phyloP scores from a whole-genome alignment of 2,113 vertebrate genomes.

The Edolisoma coerulescens region DNA sequence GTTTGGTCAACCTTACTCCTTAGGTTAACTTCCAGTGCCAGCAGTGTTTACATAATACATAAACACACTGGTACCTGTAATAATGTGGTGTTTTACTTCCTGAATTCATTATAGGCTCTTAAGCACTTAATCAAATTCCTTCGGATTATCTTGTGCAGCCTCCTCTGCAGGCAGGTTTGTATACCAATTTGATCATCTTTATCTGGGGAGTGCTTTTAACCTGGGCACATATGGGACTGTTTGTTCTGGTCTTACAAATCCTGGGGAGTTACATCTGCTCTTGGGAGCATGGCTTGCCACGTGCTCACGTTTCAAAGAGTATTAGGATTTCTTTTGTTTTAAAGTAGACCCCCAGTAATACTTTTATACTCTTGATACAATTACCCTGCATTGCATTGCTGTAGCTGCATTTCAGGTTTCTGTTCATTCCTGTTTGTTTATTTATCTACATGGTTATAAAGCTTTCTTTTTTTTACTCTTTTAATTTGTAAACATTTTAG shows the following conservation, averaged over 20 bases:
- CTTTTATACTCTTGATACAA: background rate
- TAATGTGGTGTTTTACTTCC: background rate
- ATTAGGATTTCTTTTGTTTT: background rate
- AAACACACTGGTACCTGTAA: background rate
- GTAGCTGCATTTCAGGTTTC: background rate
- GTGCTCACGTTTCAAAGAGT: background rate
- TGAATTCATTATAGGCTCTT: background rate
- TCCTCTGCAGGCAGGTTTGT: background rate
- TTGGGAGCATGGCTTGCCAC: background rate
- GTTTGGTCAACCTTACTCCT: background rate
- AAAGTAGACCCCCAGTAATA: background rate
- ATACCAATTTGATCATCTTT: background rate
- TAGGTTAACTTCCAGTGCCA: background rate
- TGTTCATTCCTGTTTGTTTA: background rate
- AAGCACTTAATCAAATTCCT: constrained; percentile 46
- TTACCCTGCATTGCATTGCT: background rate
- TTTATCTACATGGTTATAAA: background rate
- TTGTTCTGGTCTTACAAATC: background rate
- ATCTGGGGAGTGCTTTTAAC: background rate
- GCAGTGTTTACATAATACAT: background rate
- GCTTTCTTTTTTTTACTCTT: background rate
- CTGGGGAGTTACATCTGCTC: background rate
- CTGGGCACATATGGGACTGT: background rate
- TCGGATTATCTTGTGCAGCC: background rate
- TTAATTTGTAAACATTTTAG: background rate